Evolutionary conservation across 2,888 invertebrate species (phyloP).

Genomic region (Oscheius sp.): DNA sequence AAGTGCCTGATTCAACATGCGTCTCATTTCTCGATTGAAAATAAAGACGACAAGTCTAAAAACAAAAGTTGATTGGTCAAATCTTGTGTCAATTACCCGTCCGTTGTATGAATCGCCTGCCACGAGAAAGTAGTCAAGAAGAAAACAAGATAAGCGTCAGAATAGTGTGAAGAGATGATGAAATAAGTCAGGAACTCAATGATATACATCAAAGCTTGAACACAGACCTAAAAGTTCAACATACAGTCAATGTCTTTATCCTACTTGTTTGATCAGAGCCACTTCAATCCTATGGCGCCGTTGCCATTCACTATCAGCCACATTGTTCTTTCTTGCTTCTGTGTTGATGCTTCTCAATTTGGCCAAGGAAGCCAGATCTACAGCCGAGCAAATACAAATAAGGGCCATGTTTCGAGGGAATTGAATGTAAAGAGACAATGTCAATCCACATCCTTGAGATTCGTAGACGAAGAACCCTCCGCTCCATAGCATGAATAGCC

Average conservation of each 20-base stretch:
- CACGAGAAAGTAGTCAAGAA: slow-evolving; percentile 21
- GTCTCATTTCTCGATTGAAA: slow-evolving; percentile 20
- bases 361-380: slow-evolving; percentile 4
- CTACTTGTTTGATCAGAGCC: slow-evolving; percentile 10
- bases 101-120: slow-evolving; percentile 11
- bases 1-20: not conserved
- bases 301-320: slow-evolving; percentile 18
- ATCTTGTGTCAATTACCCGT: slow-evolving; percentile 15
- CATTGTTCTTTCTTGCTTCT: not conserved
- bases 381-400: slow-evolving; percentile 1
- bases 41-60: slow-evolving; percentile 20
- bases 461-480: slow-evolving; percentile 7
- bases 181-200: slow-evolving; percentile 26
- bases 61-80: not conserved
- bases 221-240: slow-evolving; percentile 16
- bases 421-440: slow-evolving; percentile 7
- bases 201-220: slow-evolving; percentile 26
- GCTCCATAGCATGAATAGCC: slow-evolving; percentile 10
- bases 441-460: not conserved
- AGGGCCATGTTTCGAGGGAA: slow-evolving; percentile 21
- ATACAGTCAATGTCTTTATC: not conserved
- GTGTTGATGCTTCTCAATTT: slow-evolving; percentile 11
- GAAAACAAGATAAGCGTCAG: slow-evolving; percentile 5
- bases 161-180: slow-evolving; percentile 5
- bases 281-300: slow-evolving; percentile 13